These are phyloP conservation scores for Meriones unguiculatus DNA, from an alignment of 2,113 vertebrate species.

Conservation along the genomic window DNA sequence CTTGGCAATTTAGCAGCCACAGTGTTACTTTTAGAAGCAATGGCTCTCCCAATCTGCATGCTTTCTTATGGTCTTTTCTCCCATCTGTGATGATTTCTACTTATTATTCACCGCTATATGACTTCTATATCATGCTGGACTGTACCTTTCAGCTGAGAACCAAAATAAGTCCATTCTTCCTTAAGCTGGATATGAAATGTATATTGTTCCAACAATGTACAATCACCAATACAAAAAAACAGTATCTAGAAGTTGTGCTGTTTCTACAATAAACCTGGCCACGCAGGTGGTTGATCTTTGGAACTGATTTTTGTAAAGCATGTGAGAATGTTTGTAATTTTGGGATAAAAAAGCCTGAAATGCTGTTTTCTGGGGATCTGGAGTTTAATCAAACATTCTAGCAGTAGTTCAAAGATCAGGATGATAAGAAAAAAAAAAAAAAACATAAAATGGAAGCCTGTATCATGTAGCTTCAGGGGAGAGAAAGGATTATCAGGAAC, in stretches of 20 bases:
- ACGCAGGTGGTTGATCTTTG: background rate
- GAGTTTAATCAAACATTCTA: background rate
- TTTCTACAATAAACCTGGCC: background rate
- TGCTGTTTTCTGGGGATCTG: too few species aligned
- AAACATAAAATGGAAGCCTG: background rate
- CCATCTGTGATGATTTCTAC: background rate
- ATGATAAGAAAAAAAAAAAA: background rate
- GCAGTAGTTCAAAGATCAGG: background rate
- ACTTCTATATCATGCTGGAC: background rate
- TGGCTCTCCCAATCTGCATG: background rate
- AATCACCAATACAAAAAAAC: background rate
- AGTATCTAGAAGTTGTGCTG: background rate
- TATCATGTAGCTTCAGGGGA: background rate
- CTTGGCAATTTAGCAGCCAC: background rate
- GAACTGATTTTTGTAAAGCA: background rate
- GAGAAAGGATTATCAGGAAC: background rate
- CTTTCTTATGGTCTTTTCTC: background rate
- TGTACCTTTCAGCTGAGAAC: background rate
- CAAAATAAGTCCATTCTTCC: background rate
- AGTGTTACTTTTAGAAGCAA: background rate
- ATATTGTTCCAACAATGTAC: background rate
- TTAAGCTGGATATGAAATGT: background rate
- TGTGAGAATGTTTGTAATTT: background rate
- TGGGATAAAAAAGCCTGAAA: background rate
- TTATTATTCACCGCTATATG: background rate